Percentiles rank a stretch among this genome's conserved stretches.
These are phyloP conservation scores for Porites australiensis DNA, from an alignment of 64 coral and sea anemone species.

Conservation along the genomic window DNA sequence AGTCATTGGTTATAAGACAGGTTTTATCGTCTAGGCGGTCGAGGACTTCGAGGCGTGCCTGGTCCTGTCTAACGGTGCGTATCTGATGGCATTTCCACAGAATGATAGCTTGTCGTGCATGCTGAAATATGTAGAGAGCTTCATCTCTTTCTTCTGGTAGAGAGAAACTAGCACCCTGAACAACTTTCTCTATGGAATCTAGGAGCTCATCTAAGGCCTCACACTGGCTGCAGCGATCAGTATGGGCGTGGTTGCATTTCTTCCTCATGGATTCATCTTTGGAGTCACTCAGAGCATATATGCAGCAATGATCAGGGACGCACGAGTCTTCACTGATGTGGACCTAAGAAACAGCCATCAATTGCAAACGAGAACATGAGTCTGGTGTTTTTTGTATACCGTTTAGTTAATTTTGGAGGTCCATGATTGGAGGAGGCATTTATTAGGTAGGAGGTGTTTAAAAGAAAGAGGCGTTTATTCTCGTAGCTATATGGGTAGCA, in stretches of 20 bases:
- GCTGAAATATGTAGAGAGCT: neutral
- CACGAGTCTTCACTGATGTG: neutral
- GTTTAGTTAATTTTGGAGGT: neutral
- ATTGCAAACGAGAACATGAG: neutral
- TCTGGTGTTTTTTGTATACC: neutral
- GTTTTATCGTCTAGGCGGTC: neutral
- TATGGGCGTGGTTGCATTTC: slow-evolving; percentile 51
- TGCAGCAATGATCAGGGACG: slow-evolving; percentile 32
- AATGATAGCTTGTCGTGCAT: neutral
- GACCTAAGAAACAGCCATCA: slow-evolving; percentile 21
- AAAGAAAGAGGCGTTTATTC: too few species aligned
- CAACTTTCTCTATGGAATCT: neutral
- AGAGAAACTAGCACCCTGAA: neutral
- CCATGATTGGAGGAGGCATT: neutral
- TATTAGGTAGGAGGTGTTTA: too few species aligned
- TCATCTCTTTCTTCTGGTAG: neutral
- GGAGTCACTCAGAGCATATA: slow-evolving; percentile 2
- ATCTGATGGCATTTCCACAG: neutral
- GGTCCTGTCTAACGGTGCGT: slow-evolving; percentile 8
- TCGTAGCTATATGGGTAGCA: too few species aligned
- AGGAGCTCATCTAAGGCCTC: slow-evolving; percentile 7
- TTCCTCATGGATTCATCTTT: slow-evolving; percentile 10
- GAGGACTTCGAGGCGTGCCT: neutral
- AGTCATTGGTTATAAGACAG: slow-evolving; percentile 10
- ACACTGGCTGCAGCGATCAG: slow-evolving; percentile 29